Evolutionary conservation across 1,140 invertebrate genomes (phyloP), one percentile per base, ranked within the genome.

Genomic region (Aphidius ervi): DNA sequence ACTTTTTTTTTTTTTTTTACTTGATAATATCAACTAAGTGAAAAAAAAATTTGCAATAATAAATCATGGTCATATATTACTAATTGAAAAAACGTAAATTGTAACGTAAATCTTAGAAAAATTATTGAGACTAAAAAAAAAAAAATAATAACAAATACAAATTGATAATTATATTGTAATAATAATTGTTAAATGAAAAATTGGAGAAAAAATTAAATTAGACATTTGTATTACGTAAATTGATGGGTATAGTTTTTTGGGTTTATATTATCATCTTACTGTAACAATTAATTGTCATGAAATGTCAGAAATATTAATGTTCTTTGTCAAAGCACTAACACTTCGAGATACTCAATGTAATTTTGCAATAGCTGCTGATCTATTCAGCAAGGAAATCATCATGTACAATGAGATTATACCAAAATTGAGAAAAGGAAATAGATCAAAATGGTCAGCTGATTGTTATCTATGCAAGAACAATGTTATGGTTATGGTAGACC

Each of bases 331-430:
- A 61, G 60, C 69, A 0, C 79, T 78, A 4, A 46, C 59, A 8
- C 68, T 64, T 16, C 67, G 73, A 61, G 68, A 54, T 0, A 65
- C 64, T 0, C 66, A 69, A 45, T 72, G 70, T 62, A 66, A 77
- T 6, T 80, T 79, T 61, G 37, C 81, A 0, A 70, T 75, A 58
- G 60, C 70, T 20, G 71, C 75, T 46, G 72, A 77, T 0, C 73
- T 74, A 1, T 82, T 81, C 58, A 68, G 74, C 47, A 79, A 80
- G 52, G 81, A 82, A 66, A 72, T 76, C 7, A 60, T 65, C 3
- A 66, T 81, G 9, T 82, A 80, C 59, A 59, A 69, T 50, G 64
- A 72, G 31, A 60, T 81, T 1, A 52, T 81, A 5, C 73, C 72
- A 5, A 59, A 67, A 39, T 61, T 79, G 8, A 60, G 73, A 6